Evolutionary conservation across 2,113 vertebrate species (phyloP), one percentile per base, ranked within the genome.

Genomic region (Chionis minor): DNA sequence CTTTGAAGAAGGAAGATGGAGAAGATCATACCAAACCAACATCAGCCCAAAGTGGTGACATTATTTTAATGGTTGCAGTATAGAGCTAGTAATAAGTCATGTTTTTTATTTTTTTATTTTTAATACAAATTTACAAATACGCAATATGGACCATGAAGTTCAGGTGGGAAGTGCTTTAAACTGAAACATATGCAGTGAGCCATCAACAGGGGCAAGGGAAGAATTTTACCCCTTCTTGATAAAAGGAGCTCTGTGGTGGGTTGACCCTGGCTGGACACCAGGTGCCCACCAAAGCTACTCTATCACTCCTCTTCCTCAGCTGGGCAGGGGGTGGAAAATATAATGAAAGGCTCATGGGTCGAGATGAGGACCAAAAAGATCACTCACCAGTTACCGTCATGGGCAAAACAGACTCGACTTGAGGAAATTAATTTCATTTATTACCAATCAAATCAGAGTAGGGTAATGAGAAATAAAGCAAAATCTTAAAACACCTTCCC

Each of bases 321-420:
- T 38, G 51, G 27, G 27, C 21, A 23, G 11, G 14, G 10, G n/a
- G 55, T 4, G 78, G 23, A 51, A 86, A 85, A 72, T 35, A 15
- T 8, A 52, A 44, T 2, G 0, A 40, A 88, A 85, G 24, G 35
- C 24, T 92, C 0, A 0, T 85, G 20, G 17, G 8, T 59, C 0
- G 0, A 85, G 32, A 26, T 40, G 49, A 42, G 7, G n/a, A 55
- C 27, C 45, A 19, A 38, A 38, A 24, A 55, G 16, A 35, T 73
- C 27, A n/a, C 20, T 67, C 49, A 84, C 1, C 33, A 24, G 0
- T 67, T 77, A 38, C 23, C 1, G 0, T 67, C 35, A 49, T 0
- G 1, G 32, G 30, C 58, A 84, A 80, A 90, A 63, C 10, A 67
- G 69, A 26, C 26, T 81, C 3, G 3, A 5, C 35, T 10, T 72